Evolutionary conservation across 2,113 vertebrate genomes (phyloP).

Genomic region (Columba janthina): DNA sequence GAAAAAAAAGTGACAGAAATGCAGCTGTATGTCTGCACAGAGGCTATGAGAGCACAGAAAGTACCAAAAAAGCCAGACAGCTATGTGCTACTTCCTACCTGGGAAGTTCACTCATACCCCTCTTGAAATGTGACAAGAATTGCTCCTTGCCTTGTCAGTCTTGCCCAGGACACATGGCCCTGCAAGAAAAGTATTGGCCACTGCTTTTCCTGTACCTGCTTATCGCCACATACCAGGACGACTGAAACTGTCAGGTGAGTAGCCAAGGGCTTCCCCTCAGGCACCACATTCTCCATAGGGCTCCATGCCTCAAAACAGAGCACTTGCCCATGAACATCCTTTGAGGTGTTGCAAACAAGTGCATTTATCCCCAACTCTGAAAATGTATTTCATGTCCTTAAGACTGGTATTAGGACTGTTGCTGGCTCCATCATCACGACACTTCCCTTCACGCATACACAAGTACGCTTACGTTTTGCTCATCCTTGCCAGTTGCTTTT

Average conservation of each 20-base stretch:
- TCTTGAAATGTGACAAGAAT: background rate
- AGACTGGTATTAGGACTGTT: background rate
- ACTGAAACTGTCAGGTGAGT: background rate
- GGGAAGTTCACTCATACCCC: background rate
- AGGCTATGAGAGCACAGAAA: background rate
- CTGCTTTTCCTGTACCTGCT: background rate
- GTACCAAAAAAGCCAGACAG: background rate
- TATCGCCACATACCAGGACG: background rate
- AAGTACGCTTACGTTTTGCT: background rate
- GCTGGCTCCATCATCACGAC: background rate
- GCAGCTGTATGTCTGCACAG: background rate
- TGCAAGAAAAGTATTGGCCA: background rate
- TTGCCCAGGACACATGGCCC: background rate
- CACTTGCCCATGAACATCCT: background rate
- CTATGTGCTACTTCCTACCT: background rate
- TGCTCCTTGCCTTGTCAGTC: background rate
- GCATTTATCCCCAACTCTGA: background rate
- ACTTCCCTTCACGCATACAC: background rate
- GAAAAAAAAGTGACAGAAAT: background rate
- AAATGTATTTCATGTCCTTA: background rate
- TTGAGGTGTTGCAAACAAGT: background rate
- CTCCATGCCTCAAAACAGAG: background rate
- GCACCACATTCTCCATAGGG: background rate
- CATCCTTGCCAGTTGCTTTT: background rate
- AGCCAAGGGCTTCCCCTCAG: background rate